Evolutionary conservation across 2,888 invertebrate genomes (phyloP).

Genomic region (Protonemura montana): DNA sequence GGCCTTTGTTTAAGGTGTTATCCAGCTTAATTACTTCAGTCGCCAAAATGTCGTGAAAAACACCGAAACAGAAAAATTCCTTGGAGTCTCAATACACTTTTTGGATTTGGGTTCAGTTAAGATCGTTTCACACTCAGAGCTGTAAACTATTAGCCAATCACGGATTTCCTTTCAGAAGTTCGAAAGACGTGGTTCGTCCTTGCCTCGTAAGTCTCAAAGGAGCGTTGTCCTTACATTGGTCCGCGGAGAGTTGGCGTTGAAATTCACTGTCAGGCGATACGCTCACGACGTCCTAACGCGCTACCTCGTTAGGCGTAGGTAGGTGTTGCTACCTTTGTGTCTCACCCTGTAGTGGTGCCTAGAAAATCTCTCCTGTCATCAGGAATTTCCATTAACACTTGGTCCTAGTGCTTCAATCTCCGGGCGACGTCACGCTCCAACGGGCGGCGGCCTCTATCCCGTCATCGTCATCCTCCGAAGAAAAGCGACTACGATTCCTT

Average conservation of each 20-base stretch:
- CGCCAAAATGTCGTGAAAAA: no score
- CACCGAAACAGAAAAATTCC: no score
- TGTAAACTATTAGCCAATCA: not conserved
- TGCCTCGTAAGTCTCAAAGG: not conserved
- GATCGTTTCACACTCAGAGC: not conserved
- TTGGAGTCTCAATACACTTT: not conserved
- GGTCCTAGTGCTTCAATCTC: constrained; percentile 30
- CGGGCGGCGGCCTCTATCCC: constrained; percentile 24
- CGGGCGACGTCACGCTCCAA: constrained; percentile 14
- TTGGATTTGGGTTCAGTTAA: not conserved
- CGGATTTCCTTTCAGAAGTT: not conserved
- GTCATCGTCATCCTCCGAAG: constrained; percentile 47
- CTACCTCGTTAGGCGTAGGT: not conserved
- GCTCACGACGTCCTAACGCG: not conserved
- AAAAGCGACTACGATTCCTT: constrained; percentile 47
- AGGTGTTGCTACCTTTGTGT: not conserved
- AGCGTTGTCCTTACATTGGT: not conserved
- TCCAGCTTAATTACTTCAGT: not conserved
- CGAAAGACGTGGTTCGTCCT: not conserved
- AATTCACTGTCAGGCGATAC: not conserved
- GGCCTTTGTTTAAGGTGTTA: no score
- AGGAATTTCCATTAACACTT: constrained; percentile 48
- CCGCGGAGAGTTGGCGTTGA: not conserved
- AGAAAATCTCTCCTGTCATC: constrained; percentile 46
- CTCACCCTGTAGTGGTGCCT: constrained; percentile 29